A percentile compares a stretch with the other conserved stretches of the same genome.
Evolutionary conservation across 2,888 invertebrate species (phyloP).

Genomic region (Merodon equestris): DNA sequence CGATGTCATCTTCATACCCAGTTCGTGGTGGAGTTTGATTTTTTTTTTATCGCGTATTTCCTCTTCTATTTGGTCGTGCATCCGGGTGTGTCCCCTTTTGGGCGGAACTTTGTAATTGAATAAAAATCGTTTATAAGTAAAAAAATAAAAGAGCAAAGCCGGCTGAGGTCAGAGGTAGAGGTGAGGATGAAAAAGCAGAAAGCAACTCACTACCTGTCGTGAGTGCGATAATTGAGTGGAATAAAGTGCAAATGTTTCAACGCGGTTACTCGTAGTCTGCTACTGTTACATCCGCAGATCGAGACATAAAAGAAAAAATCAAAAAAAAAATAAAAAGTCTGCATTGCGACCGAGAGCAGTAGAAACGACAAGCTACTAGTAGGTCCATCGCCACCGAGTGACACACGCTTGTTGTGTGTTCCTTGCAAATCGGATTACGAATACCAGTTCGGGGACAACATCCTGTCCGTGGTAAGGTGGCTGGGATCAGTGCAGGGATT

Average conservation of each 20-base stretch:
- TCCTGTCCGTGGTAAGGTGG: conserved; percentile 35
- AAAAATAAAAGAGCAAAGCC: no score
- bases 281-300: conserved; percentile 31
- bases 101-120: conserved; percentile 43
- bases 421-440: conserved; percentile 48
- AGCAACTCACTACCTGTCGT: conserved; percentile 17
- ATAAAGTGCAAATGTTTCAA: conserved; percentile 60
- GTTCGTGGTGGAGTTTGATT: conserved; percentile 20
- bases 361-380: no score
- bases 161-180: no score
- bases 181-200: conserved; percentile 4
- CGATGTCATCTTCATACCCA: conserved; percentile 1
- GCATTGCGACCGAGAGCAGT: conserved; percentile 4
- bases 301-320: conserved; percentile 12
- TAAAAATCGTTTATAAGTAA: conserved; percentile 26
- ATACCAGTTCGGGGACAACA: conserved; percentile 29
- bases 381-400: not conserved
- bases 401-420: conserved; percentile 26
- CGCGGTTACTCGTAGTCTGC: conserved; percentile 22
- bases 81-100: conserved; percentile 3
- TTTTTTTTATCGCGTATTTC: conserved; percentile 14
- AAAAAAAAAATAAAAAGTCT: conserved; percentile 12
- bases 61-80: conserved; percentile 14
- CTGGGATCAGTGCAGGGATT: conserved; percentile 3
- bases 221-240: conserved; percentile 57